Conservation (phyloP, 2,888 invertebrate genomes). For the Muscina levida region DNA sequence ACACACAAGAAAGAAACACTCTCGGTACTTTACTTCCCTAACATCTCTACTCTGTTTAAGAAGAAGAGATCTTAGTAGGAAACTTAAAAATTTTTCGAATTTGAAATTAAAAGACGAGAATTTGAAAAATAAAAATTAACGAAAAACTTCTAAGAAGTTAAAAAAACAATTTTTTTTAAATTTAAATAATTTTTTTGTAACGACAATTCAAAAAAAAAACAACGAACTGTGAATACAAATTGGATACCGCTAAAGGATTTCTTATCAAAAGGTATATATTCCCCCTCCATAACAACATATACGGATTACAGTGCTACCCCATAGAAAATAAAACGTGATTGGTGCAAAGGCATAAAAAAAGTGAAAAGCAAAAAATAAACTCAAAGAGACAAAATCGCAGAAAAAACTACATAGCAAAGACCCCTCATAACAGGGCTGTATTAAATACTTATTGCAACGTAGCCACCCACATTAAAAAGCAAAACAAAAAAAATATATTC, state of each 20-base stretch:
- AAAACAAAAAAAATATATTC: too few relatives aligned
- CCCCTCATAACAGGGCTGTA: too few relatives aligned
- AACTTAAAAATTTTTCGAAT: slow-evolving; percentile 37
- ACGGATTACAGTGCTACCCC: slow-evolving; percentile 19
- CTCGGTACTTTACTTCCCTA: not conserved
- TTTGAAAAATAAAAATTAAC: slow-evolving; percentile 1
- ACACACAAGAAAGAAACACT: too few relatives aligned
- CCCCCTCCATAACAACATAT: not conserved
- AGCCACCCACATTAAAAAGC: too few relatives aligned
- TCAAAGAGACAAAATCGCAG: too few relatives aligned
- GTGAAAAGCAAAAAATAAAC: too few relatives aligned
- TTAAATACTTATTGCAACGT: too few relatives aligned
- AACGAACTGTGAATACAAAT: slow-evolving; percentile 3
- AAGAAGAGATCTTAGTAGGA: slow-evolving; percentile 23
- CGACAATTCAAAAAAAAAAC: not conserved
- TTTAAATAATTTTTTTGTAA: not conserved
- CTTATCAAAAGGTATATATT: slow-evolving; percentile 27
- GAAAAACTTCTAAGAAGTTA: slow-evolving; percentile 44
- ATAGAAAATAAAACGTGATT: slow-evolving; percentile 14
- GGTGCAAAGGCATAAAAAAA: not conserved
- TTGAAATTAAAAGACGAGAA: slow-evolving; percentile 26
- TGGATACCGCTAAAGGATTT: slow-evolving; percentile 24
- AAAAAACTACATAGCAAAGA: too few relatives aligned
- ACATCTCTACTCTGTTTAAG: slow-evolving; percentile 29
- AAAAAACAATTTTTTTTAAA: not conserved